Conservation (phyloP, 2,113 vertebrate species). For the Elephas maximus region DNA sequence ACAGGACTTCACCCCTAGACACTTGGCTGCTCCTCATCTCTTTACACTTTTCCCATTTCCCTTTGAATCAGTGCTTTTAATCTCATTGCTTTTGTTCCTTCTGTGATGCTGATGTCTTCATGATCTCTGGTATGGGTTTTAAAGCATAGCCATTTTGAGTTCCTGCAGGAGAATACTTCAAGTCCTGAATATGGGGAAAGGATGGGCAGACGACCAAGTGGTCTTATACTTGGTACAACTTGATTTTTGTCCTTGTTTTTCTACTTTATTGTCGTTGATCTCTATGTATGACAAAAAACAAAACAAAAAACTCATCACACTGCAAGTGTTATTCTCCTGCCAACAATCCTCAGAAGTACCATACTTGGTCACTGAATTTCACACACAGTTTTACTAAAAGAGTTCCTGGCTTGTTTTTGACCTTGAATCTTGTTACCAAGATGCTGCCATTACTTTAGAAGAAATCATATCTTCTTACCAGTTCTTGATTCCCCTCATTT, state of each 20-base stretch:
- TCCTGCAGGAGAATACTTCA: neutral
- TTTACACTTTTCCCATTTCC: neutral
- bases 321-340: neutral
- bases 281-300: neutral
- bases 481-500: neutral
- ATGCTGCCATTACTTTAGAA: neutral
- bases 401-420: neutral
- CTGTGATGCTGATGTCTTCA: neutral
- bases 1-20: accelerated
- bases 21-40: neutral
- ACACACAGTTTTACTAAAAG: neutral
- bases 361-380: conserved; percentile 1
- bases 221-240: neutral
- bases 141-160: neutral
- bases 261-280: neutral
- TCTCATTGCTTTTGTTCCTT: neutral
- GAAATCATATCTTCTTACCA: neutral
- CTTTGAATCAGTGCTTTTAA: neutral
- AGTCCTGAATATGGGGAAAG: neutral
- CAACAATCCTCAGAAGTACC: neutral
- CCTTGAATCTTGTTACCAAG: neutral
- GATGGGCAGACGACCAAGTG: neutral
- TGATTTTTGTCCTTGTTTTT: neutral
- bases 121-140: neutral
- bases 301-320: neutral